Evolutionary conservation across 1,140 invertebrate genomes (phyloP).

Genomic region (Eufriesea mexicana): DNA sequence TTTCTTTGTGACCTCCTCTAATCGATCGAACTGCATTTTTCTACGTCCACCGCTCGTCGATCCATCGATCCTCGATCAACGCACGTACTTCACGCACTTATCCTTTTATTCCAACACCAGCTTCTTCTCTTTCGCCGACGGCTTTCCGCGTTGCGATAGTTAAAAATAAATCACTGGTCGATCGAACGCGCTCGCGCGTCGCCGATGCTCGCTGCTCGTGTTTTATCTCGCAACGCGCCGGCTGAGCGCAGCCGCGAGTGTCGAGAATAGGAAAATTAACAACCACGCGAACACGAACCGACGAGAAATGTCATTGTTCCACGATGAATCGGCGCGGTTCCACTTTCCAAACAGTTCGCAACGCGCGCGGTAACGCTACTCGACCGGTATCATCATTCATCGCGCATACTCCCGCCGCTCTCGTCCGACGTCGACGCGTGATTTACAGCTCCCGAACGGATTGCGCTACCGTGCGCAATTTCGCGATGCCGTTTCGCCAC

Average conservation of each 20-base stretch:
- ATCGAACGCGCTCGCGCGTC: not conserved
- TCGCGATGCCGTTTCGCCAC: no score
- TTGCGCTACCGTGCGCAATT: not conserved
- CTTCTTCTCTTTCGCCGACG: not conserved
- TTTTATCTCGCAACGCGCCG: not conserved
- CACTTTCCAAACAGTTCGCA: conserved; percentile 12
- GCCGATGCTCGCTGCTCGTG: not conserved
- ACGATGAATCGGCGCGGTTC: not conserved
- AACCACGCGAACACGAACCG: not conserved
- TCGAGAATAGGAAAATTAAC: not conserved
- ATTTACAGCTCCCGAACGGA: conserved; percentile 52
- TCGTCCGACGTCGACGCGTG: conserved; percentile 61
- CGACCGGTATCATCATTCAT: conserved; percentile 55
- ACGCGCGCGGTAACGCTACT: conserved; percentile 67
- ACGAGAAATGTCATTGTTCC: not conserved
- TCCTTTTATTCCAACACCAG: not conserved
- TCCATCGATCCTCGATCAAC: not conserved
- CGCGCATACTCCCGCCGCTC: conserved; percentile 56
- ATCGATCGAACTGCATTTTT: conserved; percentile 58
- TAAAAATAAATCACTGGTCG: conserved; percentile 27
- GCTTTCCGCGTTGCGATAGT: not conserved
- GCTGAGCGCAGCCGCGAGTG: not conserved
- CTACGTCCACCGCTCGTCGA: conserved; percentile 3
- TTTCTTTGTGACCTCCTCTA: conserved; percentile 33
- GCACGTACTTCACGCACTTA: not conserved